Base-by-base conservation (phyloP, 2,797 vertebrate genomes). In the Diplodus puntazzo region DNA sequence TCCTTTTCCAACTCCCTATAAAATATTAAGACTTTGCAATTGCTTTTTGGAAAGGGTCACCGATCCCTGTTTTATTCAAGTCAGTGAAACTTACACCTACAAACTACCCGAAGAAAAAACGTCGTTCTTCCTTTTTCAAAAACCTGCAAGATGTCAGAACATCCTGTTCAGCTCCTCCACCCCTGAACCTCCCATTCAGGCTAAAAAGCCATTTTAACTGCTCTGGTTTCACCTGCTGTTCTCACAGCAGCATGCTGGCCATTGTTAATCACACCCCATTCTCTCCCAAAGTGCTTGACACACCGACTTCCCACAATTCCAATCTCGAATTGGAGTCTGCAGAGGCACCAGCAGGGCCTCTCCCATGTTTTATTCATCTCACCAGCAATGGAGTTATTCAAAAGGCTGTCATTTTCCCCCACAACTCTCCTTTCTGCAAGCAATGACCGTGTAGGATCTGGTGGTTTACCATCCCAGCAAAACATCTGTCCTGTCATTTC, bases 211-310 rank as follows among this genome's bases (percentile, higher is more conserved):
- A 49, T 80, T 89, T 81, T 64, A 82, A 81, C 66, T 69, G 69
- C 67, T 82, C 69, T 30, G 57, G 69, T 80, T 79, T 84, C 73
- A 67, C 82, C 80, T 58, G 75, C 79, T 89, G 87, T 73, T 83
- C 77, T 80, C 84, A 43, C 88, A 82, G 82, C 87, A 79, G 74
- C 83, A 46, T 69, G 25, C 14, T 12, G 78, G 43, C 75, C 79
- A 80, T 81, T 83, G 90, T 89, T 93, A 94, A 94, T 94, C 92
- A 94, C 87, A 85, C 50, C 55, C 80, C 78, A 84, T 93, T 93
- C 87, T 90, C 68, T 84, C 79, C 73, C 77, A 77, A 75, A 92
- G 89, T 75, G 84, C 83, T 75, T 49, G 74, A 79, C 87, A 81
- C 74, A 45, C 80, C 61, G 66, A 81, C 87, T 92, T 90, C 82